phyloP scores from a whole-genome alignment of 2,797 vertebrate genomes.

The Tamandua tetradactyla region DNA sequence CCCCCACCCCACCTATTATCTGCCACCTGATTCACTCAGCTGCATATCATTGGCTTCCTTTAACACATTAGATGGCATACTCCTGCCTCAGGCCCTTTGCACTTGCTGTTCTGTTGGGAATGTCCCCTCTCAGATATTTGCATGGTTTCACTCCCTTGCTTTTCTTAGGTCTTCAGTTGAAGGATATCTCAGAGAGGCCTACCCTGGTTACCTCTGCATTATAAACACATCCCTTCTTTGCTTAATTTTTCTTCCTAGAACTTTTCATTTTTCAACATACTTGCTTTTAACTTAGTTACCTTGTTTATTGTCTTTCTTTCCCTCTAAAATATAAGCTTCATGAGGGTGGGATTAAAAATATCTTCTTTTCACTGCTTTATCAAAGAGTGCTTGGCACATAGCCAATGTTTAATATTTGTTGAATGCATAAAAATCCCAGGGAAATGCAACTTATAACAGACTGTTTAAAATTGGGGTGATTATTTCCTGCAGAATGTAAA shows the following conservation, averaged over 20 bases:
- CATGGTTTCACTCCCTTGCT: not conserved
- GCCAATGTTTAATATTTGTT: not conserved
- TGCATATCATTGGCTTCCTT: not conserved
- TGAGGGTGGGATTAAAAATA: not conserved
- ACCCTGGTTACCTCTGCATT: not conserved
- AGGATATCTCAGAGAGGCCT: not conserved
- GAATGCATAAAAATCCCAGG: constrained; percentile 6
- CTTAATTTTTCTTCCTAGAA: not conserved
- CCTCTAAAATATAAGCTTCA: not conserved
- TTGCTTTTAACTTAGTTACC: not conserved
- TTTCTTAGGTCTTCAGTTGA: not conserved
- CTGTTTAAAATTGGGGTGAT: not conserved
- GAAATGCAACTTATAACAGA: not conserved
- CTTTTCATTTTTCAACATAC: constrained; percentile 1
- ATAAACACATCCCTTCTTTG: not conserved
- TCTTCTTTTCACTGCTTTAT: not conserved
- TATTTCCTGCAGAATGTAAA: not conserved
- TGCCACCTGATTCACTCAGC: not conserved
- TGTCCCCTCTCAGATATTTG: not conserved
- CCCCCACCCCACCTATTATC: not conserved
- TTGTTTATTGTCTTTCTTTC: constrained; percentile 6
- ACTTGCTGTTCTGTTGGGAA: not conserved
- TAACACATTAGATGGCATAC: not conserved
- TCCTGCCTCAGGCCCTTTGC: not conserved
- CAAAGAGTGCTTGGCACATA: not conserved